Percentiles rank a stretch among this genome's conserved stretches.
These are phyloP conservation scores for Camptogramma bilineatum DNA, from an alignment of 2,888 invertebrate genomes.

Conservation along the genomic window DNA sequence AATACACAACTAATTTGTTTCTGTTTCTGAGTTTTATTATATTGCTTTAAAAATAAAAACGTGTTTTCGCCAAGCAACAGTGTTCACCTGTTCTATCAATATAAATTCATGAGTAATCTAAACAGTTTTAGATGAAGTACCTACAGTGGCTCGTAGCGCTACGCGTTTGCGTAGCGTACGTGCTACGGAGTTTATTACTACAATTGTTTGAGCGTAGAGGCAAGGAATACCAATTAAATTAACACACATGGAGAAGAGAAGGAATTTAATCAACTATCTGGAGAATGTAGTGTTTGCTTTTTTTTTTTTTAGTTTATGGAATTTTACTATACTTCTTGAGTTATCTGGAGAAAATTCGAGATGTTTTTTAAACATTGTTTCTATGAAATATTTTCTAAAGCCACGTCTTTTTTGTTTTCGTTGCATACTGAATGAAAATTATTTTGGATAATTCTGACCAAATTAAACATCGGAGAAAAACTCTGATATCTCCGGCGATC, in stretches of 20 bases:
- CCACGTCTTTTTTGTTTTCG: too few relatives aligned
- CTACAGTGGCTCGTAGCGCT: conserved; percentile 36
- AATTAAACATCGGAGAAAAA: too few relatives aligned
- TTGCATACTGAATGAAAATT: too few relatives aligned
- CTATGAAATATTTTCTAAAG: too few relatives aligned
- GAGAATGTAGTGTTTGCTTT: too few relatives aligned
- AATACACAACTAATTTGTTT: too few relatives aligned
- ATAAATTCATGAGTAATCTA: conserved; percentile 19
- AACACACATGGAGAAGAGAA: background rate
- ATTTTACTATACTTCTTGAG: too few relatives aligned
- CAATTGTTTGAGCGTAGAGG: conserved; percentile 18
- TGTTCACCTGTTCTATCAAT: conserved; percentile 13
- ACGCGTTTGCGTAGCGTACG: conserved; percentile 43
- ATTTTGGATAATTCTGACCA: too few relatives aligned
- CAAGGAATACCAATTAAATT: conserved; percentile 1
- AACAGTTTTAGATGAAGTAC: conserved; percentile 12
- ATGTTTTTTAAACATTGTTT: too few relatives aligned
- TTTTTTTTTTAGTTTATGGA: too few relatives aligned
- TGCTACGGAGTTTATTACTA: conserved; percentile 43
- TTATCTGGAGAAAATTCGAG: too few relatives aligned
- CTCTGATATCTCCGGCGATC: too few relatives aligned
- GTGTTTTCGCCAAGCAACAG: background rate
- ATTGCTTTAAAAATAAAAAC: conserved; percentile 6
- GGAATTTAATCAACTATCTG: background rate
- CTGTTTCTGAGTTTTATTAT: background rate